Percentiles rank a stretch among this genome's conserved stretches.
phyloP scores from a whole-genome alignment of 2,888 invertebrate species.

The Diaphora mendica region DNA sequence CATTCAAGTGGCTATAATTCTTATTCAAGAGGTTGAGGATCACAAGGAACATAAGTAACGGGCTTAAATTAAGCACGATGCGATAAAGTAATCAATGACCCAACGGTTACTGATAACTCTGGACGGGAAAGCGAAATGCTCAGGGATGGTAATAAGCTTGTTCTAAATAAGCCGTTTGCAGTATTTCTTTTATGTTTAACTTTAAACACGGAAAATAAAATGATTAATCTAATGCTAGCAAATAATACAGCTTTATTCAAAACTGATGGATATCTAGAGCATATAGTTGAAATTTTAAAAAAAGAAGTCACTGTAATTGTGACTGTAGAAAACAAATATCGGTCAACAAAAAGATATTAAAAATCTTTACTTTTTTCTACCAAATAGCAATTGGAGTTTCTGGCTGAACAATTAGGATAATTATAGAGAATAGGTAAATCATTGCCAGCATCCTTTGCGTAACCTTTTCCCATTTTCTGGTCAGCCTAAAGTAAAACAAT shows the following conservation, averaged over 20 bases:
- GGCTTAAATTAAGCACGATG: conserved; percentile 44
- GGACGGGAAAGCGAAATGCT: conserved; percentile 24
- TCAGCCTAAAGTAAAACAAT: too few relatives aligned
- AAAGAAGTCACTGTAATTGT: not conserved
- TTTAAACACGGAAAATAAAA: not conserved
- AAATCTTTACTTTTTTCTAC: not conserved
- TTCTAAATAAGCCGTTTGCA: not conserved
- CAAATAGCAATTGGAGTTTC: not conserved
- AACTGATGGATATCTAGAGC: not conserved
- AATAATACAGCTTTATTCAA: not conserved
- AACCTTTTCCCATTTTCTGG: too few relatives aligned
- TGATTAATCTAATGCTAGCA: not conserved
- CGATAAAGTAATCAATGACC: conserved; percentile 47
- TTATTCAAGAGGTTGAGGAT: conserved; percentile 39
- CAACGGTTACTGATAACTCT: conserved; percentile 43
- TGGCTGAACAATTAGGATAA: not conserved
- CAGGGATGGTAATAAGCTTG: conserved; percentile 20
- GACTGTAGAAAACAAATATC: too few relatives aligned
- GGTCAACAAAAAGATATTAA: not conserved
- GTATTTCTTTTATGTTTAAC: not conserved
- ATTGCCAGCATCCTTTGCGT: not conserved
- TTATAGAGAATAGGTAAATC: not conserved
- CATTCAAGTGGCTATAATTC: conserved; percentile 34
- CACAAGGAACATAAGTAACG: conserved; percentile 35
- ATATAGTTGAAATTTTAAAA: not conserved